Conservation (phyloP, 2,797 vertebrate genomes). For the Masticophis lateralis region DNA sequence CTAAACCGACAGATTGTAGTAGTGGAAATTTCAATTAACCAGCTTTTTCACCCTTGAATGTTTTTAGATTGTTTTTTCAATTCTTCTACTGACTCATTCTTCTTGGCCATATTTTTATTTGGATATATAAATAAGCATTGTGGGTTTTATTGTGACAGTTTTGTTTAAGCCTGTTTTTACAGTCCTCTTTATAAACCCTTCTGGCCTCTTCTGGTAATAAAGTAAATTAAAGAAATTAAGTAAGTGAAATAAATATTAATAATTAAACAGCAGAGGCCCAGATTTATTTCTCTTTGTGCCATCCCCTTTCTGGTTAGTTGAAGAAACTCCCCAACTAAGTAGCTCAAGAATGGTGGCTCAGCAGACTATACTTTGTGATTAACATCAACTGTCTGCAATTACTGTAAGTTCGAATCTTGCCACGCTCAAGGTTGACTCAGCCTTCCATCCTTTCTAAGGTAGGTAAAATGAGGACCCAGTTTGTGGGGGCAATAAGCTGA, state of each 20-base stretch:
- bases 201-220: background rate
- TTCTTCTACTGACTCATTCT: slow-evolving; percentile 28
- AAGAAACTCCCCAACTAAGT: slow-evolving; percentile 59
- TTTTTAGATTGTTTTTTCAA: slow-evolving; percentile 35
- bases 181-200: background rate
- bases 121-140: background rate
- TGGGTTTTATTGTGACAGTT: background rate
- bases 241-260: slow-evolving; percentile 48
- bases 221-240: background rate
- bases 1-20: slow-evolving; percentile 48
- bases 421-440: too few relatives aligned
- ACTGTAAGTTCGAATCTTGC: too few relatives aligned
- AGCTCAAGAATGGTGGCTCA: background rate
- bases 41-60: slow-evolving; percentile 33
- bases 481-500: too few relatives aligned
- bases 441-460: too few relatives aligned
- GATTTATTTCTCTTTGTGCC: slow-evolving; percentile 41
- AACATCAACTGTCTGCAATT: too few relatives aligned
- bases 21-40: slow-evolving; percentile 55
- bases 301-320: background rate
- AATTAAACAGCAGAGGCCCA: slow-evolving; percentile 59
- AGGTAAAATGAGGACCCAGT: too few relatives aligned
- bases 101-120: slow-evolving; percentile 45
- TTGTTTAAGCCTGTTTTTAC: background rate
- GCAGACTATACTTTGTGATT: too few relatives aligned